A percentile compares a stretch with the other conserved stretches of the same genome.
Conservation (phyloP, 2,113 vertebrate genomes). For the Nannospalax galili region DNA sequence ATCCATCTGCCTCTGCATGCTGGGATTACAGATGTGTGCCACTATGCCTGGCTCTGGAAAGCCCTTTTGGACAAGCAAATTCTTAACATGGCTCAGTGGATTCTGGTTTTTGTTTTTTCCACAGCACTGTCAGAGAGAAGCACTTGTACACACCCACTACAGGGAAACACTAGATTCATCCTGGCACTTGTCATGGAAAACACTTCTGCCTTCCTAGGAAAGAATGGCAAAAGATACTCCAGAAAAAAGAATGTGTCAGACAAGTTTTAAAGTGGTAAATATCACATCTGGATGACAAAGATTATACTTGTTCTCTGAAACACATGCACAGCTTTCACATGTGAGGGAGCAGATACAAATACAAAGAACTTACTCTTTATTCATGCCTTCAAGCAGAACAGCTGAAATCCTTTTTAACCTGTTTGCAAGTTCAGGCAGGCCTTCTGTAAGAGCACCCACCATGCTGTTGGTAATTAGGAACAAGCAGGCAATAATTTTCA, state of each 20-base stretch:
- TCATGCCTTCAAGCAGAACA: conserved; percentile 94
- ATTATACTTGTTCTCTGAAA: neutral
- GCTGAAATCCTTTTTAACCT: conserved; percentile 91
- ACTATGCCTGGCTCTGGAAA: neutral
- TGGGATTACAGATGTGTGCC: no score
- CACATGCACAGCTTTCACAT: neutral
- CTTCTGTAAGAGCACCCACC: conserved; percentile 88
- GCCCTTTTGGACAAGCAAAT: neutral
- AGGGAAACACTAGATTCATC: conserved; percentile 2
- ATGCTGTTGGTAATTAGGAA: conserved; percentile 93
- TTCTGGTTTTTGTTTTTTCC: conserved; percentile 2
- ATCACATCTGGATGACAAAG: neutral
- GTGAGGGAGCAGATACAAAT: neutral
- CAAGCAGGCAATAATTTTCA: conserved; percentile 91
- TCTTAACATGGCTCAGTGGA: neutral
- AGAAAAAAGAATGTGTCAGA: conserved; percentile 1
- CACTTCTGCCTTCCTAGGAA: neutral
- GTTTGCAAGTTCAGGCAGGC: conserved; percentile 88
- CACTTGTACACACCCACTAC: neutral
- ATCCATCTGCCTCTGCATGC: no score
- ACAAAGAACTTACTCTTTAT: conserved; percentile 88
- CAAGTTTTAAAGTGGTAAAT: conserved; percentile 16
- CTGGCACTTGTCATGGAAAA: conserved; percentile 37
- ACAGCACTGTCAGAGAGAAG: neutral
- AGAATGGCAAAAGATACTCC: conserved; percentile 53